Evolutionary conservation across 1,140 invertebrate species (phyloP), one percentile per base, ranked within the genome.

Genomic region (Drosophila sp.): DNA sequence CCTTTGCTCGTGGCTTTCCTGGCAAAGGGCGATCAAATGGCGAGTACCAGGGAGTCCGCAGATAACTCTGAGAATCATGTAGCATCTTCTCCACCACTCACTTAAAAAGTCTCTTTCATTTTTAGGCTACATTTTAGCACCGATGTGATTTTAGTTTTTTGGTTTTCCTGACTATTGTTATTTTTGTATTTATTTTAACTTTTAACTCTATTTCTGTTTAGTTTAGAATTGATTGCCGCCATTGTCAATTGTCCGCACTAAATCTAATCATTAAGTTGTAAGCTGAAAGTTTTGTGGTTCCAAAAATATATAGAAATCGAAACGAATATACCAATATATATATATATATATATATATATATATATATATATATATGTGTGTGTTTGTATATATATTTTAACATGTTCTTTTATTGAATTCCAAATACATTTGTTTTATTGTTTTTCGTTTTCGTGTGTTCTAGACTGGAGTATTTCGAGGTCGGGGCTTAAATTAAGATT

Each of bases 1-100:
- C 96, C 5, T 97, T 96, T 93, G 96, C 96, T 30, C 94, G 95
- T 92, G 96, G 96, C n/a, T 96, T 95, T 90, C 96, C 96, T 44
- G 94, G 93, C 79, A 95, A 95, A 93, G 93, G 91, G 50, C 83
- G 91, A 0, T 74, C 82, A 23, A 84, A 85, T 61, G 87, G 90
- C 2, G 87, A 90, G 38, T 91, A 91, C 77, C 81, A 91, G 33
- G 90, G 90, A 60, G 90, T 91, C 23, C 56, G 90, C 32, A 84
- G 90, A 73, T 85, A 73, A 38, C 29, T 60, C 11, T 40, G 8
- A 27, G 23, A 50, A 44, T 25, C 17, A 54, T 40, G 58, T 41
- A 3, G 57, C 33, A 35, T 65, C 27, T 82, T 68, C 61, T 41
- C 56, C 56, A 60, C 56, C 55, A 75, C 84, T 4, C 23, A 8